These are phyloP conservation scores for Drosophila prosaltans DNA, from an alignment of 1,140 invertebrate species.

Conservation along the genomic window DNA sequence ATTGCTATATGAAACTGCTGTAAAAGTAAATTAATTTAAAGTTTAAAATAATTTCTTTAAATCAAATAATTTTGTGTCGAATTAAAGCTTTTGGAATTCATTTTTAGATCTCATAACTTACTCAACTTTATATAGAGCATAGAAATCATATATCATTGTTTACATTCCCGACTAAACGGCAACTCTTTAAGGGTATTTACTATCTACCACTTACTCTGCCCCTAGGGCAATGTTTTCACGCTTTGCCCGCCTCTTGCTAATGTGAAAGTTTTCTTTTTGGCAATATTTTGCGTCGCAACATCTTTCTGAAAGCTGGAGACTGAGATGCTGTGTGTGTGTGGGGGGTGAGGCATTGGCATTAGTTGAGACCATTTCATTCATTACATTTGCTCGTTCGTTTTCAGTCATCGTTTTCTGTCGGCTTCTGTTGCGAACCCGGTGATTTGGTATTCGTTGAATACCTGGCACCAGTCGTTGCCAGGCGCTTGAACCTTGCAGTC, in stretches of 20 bases:
- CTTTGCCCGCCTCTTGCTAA: constrained; percentile 24
- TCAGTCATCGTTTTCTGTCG: constrained; percentile 20
- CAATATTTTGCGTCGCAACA: constrained; percentile 46
- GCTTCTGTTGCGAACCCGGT: constrained; percentile 20
- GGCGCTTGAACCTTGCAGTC: constrained; percentile 48
- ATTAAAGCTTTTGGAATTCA: too few relatives aligned
- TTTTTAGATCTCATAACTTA: too few relatives aligned
- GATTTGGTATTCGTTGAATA: constrained; percentile 49
- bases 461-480: constrained; percentile 62
- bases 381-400: constrained; percentile 35
- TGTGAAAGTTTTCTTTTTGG: constrained; percentile 32
- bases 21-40: too few relatives aligned
- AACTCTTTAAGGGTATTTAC: constrained; percentile 16
- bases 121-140: too few relatives aligned
- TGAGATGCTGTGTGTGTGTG: background rate
- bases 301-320: constrained; percentile 26
- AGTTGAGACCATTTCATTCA: constrained; percentile 50
- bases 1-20: too few relatives aligned
- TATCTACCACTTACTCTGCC: constrained; percentile 46
- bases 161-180: constrained; percentile 31
- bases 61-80: too few relatives aligned
- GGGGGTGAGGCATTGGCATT: background rate
- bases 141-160: too few relatives aligned
- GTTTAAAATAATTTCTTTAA: too few relatives aligned
- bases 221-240: constrained; percentile 62